A percentile compares a stretch with the other conserved stretches of the same genome.
These are phyloP conservation scores for Hyposmocoma kahamanoa DNA, from an alignment of 1,140 invertebrate genomes.

Conservation along the genomic window DNA sequence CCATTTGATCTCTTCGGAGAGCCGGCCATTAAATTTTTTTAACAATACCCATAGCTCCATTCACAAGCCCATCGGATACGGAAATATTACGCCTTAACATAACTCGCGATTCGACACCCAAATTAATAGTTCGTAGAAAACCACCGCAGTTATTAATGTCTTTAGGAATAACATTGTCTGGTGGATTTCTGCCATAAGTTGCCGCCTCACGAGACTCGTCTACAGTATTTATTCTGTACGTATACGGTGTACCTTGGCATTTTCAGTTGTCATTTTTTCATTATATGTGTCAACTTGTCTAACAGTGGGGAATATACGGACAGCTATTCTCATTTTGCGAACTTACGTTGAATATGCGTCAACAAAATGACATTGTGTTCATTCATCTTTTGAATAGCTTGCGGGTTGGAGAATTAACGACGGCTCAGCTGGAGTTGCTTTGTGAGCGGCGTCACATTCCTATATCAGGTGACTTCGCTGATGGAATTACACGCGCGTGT, in stretches of 20 bases:
- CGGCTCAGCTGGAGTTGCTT: too few species aligned
- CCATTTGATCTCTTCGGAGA: conserved; percentile 20
- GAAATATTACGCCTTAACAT: conserved; percentile 23
- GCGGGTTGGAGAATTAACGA: too few species aligned
- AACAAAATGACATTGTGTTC: too few species aligned
- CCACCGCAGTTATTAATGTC: conserved; percentile 21
- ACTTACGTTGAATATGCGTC: too few species aligned
- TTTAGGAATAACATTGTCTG: conserved; percentile 14
- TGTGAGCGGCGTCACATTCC: too few species aligned
- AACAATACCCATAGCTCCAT: conserved; percentile 26
- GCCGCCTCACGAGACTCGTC: conserved; percentile 18
- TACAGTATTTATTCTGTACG: conserved; percentile 15
- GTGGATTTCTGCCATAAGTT: conserved; percentile 20
- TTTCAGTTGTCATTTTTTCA: conserved; percentile 17
- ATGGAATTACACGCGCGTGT: too few species aligned
- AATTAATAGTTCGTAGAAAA: conserved; percentile 12
- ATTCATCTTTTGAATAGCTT: too few species aligned
- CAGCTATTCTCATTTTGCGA: too few species aligned
- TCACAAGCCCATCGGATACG: conserved; percentile 23
- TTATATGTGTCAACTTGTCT: conserved; percentile 27
- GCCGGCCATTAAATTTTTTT: conserved; percentile 25
- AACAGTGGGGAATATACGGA: conserved; percentile 22
- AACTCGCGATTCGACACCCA: conserved; percentile 16
- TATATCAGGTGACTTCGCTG: too few species aligned
- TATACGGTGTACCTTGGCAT: background rate